phyloP scores from a whole-genome alignment of 2,888 invertebrate species.

The Odontomyia ornata region DNA sequence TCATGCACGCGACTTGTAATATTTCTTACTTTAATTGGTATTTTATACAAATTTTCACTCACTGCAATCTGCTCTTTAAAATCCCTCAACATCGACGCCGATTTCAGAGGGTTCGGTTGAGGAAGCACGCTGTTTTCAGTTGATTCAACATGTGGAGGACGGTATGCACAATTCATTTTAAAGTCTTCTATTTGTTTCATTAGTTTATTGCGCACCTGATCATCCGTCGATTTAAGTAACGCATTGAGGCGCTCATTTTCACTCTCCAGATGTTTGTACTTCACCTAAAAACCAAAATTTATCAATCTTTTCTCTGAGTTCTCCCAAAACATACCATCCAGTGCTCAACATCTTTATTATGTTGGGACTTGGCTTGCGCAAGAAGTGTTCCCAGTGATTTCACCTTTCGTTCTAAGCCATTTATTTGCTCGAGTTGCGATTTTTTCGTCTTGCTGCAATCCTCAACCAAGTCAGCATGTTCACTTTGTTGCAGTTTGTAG shows the following conservation, averaged over 20 bases:
- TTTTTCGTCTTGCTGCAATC: conserved; percentile 65
- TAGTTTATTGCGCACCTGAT: conserved; percentile 48
- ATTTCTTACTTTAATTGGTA: conserved; percentile 60
- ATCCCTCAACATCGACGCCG: conserved; percentile 55
- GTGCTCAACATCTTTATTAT: conserved; percentile 61
- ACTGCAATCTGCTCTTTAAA: conserved; percentile 62
- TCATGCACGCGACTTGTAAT: conserved; percentile 49
- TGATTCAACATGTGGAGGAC: conserved; percentile 47
- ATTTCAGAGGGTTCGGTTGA: conserved; percentile 32
- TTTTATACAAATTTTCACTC: conserved; percentile 63
- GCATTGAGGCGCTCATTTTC: conserved; percentile 59
- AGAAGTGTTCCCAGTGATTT: conserved; percentile 65
- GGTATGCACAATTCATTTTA: conserved; percentile 52
- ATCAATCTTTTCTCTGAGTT: neutral
- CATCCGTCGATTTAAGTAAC: conserved; percentile 56
- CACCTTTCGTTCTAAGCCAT: conserved; percentile 65
- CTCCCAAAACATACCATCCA: conserved; percentile 61
- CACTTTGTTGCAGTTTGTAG: conserved; percentile 66
- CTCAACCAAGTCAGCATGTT: conserved; percentile 66
- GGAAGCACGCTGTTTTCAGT: conserved; percentile 31
- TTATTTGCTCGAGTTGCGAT: conserved; percentile 65
- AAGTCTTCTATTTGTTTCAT: conserved; percentile 51
- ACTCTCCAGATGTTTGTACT: conserved; percentile 56
- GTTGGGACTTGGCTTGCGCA: conserved; percentile 61
- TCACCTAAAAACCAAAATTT: conserved; percentile 53